Evolutionary conservation across 2,797 vertebrate species (phyloP), one percentile per base, ranked within the genome.

Genomic region (Spea hammondii): DNA sequence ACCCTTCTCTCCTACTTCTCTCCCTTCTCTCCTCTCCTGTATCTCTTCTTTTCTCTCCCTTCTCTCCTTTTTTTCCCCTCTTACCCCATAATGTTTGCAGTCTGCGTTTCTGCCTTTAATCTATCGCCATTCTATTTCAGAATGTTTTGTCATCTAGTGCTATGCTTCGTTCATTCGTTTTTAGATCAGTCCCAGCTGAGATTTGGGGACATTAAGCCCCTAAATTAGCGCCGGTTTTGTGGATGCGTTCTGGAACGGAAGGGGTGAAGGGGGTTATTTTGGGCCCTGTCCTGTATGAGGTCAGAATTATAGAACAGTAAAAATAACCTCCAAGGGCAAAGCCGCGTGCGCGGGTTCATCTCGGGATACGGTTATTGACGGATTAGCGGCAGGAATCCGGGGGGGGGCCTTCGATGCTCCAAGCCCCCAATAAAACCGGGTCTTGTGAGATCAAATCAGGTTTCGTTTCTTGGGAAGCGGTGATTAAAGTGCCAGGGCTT

Each of bases 281-380:
- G 47, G 17, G 47, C 64, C 62, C 50, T 71, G 74, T 46, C 17
- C 54, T 62, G 46, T 67, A 53, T 71, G 67, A 55, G 76, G 67
- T 67, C 76, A 70, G 14, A 32, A 59, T 69, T 60, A 70, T 49
- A 17, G 12, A 7, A 66, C 47, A 10, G 60, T 76, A 76, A 14
- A 67, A 76, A 76, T 76, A 76, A 57, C 45, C 51, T 47, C 8
- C 51, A 66, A 67, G 73, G 64, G 51, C 64, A 67, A 46, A 47
- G 49, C 70, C 46, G 53, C 14, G 12, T 55, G 70, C 8, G 74
- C 11, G 50, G 65, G 74, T 57, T 76, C 65, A 62, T 53, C 7
- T 60, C 5, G 51, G 72, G 65, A 66, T 55, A 45, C 11, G 17
- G 45, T 59, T 68, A 74, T 66, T 57, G 13, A 44, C 53, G 49